phyloP scores from a whole-genome alignment of 2,888 invertebrate species.

The Cephonodes hylas region DNA sequence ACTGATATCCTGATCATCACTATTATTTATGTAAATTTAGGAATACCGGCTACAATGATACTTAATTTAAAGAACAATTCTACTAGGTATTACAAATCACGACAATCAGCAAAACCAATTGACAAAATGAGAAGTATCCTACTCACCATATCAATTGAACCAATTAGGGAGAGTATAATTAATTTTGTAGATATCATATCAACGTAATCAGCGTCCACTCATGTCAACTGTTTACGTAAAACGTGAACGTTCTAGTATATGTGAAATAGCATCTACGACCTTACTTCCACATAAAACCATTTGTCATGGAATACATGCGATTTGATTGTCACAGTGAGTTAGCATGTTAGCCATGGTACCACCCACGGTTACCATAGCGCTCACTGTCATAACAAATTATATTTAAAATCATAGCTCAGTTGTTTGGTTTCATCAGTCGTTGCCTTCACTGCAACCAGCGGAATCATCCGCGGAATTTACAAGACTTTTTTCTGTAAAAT shows the following conservation, averaged over 20 bases:
- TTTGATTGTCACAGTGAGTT: conserved; percentile 47
- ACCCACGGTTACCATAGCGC: conserved; percentile 60
- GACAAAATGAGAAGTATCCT: no score
- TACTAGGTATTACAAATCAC: no score
- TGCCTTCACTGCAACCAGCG: conserved; percentile 19
- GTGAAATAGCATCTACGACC: background rate
- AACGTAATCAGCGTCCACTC: background rate
- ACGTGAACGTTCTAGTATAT: background rate
- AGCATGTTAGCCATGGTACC: conserved; percentile 29
- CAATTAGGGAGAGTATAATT: no score
- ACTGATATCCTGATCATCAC: no score
- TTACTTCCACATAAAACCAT: conserved; percentile 11
- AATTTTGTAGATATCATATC: no score
- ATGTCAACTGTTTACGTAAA: background rate
- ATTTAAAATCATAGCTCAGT: conserved; percentile 19
- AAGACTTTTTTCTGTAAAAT: no score
- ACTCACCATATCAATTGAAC: no score
- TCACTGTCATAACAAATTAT: conserved; percentile 57
- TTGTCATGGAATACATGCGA: conserved; percentile 6
- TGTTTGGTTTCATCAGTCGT: background rate
- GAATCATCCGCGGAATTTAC: background rate
- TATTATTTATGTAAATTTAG: no score
- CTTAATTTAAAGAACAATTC: no score
- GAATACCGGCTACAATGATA: no score
- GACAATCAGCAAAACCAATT: no score